Evolutionary conservation across 2,888 invertebrate species (phyloP).

Genomic region (Cylindroiulus punctatus): DNA sequence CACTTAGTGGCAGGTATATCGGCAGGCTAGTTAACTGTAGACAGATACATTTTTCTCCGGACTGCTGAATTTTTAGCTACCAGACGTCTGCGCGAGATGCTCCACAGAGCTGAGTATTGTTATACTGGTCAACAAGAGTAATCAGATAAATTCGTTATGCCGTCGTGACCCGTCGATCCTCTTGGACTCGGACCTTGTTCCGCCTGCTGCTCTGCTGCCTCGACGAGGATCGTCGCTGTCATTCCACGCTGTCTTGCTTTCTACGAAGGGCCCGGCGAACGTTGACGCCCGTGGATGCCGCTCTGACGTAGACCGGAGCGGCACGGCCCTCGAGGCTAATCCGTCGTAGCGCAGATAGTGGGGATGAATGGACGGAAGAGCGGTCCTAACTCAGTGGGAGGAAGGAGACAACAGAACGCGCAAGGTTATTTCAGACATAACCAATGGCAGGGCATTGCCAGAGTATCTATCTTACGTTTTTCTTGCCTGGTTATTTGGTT

Average conservation of each 20-base stretch:
- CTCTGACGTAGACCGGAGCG: background rate
- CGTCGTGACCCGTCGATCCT: background rate
- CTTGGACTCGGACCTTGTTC: background rate
- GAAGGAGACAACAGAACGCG: background rate
- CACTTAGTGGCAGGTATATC: constrained; percentile 2
- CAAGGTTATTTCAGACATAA: background rate
- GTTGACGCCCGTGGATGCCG: background rate
- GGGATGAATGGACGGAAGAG: constrained; percentile 51
- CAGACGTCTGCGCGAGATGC: too few relatives aligned
- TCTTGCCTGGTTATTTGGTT: constrained; percentile 50
- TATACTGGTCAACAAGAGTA: background rate
- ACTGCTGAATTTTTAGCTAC: too few relatives aligned
- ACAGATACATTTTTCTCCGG: too few relatives aligned
- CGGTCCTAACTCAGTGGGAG: constrained; percentile 2
- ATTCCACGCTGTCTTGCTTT: background rate
- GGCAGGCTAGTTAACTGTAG: background rate
- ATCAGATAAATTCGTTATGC: background rate
- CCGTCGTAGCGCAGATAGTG: background rate
- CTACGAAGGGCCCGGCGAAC: background rate
- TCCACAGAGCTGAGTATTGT: too few relatives aligned
- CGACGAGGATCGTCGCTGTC: too few relatives aligned
- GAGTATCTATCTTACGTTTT: constrained; percentile 52
- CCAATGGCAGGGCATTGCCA: background rate
- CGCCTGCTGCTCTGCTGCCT: too few relatives aligned
- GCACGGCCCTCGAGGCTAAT: constrained; percentile 50